phyloP scores from a whole-genome alignment of 2,113 vertebrate species.

The Pteruthius melanotis region DNA sequence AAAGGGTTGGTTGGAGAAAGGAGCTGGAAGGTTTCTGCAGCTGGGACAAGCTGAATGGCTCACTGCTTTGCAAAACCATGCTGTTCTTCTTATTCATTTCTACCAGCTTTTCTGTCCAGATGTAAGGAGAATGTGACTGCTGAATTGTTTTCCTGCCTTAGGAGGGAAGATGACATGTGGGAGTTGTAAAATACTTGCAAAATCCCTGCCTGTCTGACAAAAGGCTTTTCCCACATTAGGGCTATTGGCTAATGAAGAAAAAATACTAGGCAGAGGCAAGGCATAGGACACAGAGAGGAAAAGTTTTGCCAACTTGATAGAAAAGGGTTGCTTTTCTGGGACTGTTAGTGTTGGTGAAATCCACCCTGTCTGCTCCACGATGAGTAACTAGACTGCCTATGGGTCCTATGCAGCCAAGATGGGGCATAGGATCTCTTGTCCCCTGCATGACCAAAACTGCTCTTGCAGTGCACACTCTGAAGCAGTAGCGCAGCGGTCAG shows the following conservation, averaged over 20 bases:
- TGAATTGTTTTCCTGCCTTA: constrained; percentile 8
- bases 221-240: constrained; percentile 22
- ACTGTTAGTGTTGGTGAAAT: neutral
- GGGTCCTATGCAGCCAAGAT: neutral
- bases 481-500: rapidly evolving
- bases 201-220: neutral
- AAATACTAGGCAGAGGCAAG: constrained; percentile 1
- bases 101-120: neutral
- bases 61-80: neutral
- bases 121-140: neutral
- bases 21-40: neutral
- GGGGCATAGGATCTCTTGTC: rapidly evolving
- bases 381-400: neutral
- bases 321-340: neutral
- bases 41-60: neutral
- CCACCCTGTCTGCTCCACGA: neutral
- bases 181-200: constrained; percentile 22
- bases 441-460: neutral
- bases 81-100: constrained; percentile 6
- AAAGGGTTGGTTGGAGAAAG: neutral
- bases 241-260: constrained; percentile 1
- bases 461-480: neutral
- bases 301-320: neutral
- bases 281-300: neutral
- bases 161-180: neutral